These are phyloP conservation scores for Naja naja DNA, from an alignment of 2,113 vertebrate genomes.

Conservation along the genomic window DNA sequence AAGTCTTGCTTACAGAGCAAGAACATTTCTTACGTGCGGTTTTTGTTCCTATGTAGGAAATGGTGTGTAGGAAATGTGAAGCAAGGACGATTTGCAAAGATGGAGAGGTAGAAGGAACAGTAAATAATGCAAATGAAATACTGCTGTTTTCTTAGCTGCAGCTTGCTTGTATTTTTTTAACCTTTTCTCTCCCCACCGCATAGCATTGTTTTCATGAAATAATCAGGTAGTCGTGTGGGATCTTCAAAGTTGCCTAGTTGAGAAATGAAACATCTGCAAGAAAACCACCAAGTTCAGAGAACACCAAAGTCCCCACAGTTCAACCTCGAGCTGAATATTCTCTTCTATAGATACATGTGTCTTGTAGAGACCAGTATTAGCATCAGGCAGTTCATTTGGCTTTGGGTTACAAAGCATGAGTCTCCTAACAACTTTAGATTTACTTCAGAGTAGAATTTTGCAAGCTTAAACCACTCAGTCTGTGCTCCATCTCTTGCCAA, in stretches of 20 bases:
- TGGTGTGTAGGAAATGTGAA: not conserved
- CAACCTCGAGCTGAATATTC: not conserved
- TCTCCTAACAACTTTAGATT: not conserved
- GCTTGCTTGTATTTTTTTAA: not conserved
- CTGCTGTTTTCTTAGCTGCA: not conserved
- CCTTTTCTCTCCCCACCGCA: not conserved
- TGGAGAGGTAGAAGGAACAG: not conserved
- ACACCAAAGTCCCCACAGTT: not conserved
- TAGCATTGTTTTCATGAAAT: not conserved
- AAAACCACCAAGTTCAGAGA: not conserved
- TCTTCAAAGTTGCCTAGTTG: not conserved
- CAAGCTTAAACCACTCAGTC: too few species aligned
- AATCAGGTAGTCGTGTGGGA: not conserved
- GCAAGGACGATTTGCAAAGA: not conserved
- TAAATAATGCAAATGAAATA: not conserved
- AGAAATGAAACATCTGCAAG: not conserved
- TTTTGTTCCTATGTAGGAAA: not conserved
- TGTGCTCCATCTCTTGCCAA: slow-evolving; percentile 64
- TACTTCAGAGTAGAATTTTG: not conserved
- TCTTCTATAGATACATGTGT: not conserved
- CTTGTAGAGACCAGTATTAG: not conserved
- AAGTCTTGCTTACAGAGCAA: not conserved
- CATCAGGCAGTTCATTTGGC: not conserved
- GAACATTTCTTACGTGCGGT: not conserved
- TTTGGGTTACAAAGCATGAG: not conserved